Percentiles rank a stretch among this genome's conserved stretches.
Evolutionary conservation across 2,797 vertebrate species (phyloP).

Genomic region (Arrhamphus sclerolepis): DNA sequence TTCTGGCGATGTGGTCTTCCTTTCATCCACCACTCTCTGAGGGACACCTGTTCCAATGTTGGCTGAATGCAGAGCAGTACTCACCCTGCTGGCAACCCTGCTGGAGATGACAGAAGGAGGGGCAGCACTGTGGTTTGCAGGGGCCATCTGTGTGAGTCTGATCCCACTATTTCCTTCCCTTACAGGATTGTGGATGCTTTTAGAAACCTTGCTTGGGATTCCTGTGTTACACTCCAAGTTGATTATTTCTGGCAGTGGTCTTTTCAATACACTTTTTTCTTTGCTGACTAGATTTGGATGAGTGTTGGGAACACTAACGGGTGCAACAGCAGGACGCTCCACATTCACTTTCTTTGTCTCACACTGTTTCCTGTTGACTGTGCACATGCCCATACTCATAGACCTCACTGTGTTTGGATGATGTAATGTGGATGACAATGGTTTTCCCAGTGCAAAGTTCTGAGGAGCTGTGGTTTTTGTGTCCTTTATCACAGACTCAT

Average conservation of each 20-base stretch:
- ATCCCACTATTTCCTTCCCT: slow-evolving; percentile 45
- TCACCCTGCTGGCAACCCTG: slow-evolving; percentile 27
- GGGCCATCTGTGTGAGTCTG: slow-evolving; percentile 29
- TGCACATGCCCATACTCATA: slow-evolving; percentile 39
- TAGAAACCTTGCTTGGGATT: slow-evolving; percentile 54
- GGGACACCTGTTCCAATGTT: slow-evolving; percentile 17
- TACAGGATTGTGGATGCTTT: slow-evolving; percentile 28
- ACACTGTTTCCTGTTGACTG: slow-evolving; percentile 45
- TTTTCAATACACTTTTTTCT: slow-evolving; percentile 54
- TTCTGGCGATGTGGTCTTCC: slow-evolving; percentile 32
- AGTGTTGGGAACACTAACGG: slow-evolving; percentile 33
- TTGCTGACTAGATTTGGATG: slow-evolving; percentile 27
- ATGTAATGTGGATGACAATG: slow-evolving; percentile 61
- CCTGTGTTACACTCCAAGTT: slow-evolving; percentile 45
- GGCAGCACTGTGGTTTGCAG: slow-evolving; percentile 13
- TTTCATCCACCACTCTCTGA: slow-evolving; percentile 45
- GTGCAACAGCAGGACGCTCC: slow-evolving; percentile 25
- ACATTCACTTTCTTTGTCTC: slow-evolving; percentile 44
- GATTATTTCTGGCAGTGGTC: slow-evolving; percentile 56
- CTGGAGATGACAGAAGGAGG: slow-evolving; percentile 11
- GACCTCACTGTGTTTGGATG: slow-evolving; percentile 44
- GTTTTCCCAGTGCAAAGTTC: slow-evolving; percentile 46
- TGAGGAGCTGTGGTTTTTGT: slow-evolving; percentile 39
- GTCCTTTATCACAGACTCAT: slow-evolving; percentile 63
- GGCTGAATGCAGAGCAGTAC: slow-evolving; percentile 26